phyloP scores from a whole-genome alignment of 1,140 invertebrate species.

The Cotesia chilonis region DNA sequence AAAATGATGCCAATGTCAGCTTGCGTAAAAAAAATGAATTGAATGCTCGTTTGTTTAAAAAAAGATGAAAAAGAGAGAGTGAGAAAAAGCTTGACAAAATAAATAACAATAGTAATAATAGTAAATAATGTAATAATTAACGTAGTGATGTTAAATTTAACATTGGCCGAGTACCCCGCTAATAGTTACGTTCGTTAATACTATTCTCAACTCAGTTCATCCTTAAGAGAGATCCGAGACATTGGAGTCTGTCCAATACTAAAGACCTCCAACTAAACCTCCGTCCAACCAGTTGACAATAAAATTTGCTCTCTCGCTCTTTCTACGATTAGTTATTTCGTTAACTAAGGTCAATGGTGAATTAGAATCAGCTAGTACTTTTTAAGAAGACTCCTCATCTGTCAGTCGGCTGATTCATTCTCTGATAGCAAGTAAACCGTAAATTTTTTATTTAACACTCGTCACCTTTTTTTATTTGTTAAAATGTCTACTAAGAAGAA shows the following conservation, averaged over 20 bases:
- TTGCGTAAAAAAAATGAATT: constrained; percentile 9
- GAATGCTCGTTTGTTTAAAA: constrained; percentile 4
- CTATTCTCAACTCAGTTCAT: constrained; percentile 3
- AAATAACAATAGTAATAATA: constrained; percentile 27
- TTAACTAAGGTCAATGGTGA: no score
- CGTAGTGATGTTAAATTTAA: constrained; percentile 56
- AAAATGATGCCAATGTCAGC: constrained; percentile 17
- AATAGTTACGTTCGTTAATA: neutral
- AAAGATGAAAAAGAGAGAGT: neutral
- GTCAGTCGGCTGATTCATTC: no score
- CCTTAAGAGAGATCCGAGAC: no score
- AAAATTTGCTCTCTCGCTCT: constrained; percentile 22
- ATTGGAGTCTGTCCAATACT: constrained; percentile 1
- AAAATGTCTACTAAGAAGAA: constrained; percentile 59
- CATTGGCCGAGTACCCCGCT: constrained; percentile 20
- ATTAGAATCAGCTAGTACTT: no score
- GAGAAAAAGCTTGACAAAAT: no score
- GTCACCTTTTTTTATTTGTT: no score
- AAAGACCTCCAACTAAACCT: no score
- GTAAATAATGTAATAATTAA: constrained; percentile 48
- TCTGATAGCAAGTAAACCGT: no score
- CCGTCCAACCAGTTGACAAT: constrained; percentile 1
- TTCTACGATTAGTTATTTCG: no score
- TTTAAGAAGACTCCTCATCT: neutral
- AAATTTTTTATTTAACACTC: no score